Evolutionary conservation across 2,113 vertebrate species (phyloP).

Genomic region (Rhagologus leucostigma): DNA sequence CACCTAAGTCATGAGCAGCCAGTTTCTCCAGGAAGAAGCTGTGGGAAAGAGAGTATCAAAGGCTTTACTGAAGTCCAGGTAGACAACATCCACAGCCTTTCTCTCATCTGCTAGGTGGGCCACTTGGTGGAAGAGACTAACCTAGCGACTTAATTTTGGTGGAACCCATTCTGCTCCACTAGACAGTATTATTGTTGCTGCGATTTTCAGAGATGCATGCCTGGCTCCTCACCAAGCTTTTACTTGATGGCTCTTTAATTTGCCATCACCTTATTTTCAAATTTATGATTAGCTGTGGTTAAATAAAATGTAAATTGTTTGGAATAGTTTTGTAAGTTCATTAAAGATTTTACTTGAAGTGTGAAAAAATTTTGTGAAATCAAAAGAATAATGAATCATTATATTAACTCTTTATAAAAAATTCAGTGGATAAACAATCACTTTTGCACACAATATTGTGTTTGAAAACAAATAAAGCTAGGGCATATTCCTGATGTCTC

Average conservation of each 20-base stretch:
- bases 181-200: neutral
- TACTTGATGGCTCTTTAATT: neutral
- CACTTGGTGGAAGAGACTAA: neutral
- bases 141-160: neutral
- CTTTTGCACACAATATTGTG: neutral
- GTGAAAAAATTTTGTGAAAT: neutral
- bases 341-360: neutral
- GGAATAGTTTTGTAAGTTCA: neutral
- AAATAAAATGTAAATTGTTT: neutral
- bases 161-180: neutral
- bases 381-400: neutral
- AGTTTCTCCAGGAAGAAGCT: neutral
- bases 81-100: neutral
- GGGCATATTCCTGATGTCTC: neutral
- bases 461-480: neutral
- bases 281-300: neutral
- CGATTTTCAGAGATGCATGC: neutral
- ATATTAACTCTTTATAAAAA: neutral
- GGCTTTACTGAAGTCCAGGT: neutral
- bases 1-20: neutral
- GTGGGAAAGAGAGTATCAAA: neutral
- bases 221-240: neutral
- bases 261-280: neutral
- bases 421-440: neutral
- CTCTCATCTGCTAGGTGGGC: neutral